Conservation (phyloP, 2,113 vertebrate genomes). For the Oceanites oceanicus region DNA sequence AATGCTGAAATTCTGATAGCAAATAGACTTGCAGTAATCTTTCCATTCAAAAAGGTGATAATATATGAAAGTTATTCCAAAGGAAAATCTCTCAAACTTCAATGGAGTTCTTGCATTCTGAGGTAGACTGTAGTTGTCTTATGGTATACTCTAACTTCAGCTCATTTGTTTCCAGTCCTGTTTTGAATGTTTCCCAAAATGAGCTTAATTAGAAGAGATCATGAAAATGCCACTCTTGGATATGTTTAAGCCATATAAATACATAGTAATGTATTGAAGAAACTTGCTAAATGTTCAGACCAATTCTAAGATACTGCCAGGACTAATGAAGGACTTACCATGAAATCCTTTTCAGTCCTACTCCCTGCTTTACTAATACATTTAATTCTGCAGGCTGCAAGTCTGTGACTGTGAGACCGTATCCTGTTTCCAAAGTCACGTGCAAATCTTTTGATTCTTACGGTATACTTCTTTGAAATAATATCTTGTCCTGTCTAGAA, state of each 20-base stretch:
- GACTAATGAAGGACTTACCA: not conserved
- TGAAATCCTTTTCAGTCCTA: not conserved
- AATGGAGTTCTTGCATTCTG: not conserved
- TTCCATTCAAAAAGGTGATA: not conserved
- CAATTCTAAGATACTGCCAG: not conserved
- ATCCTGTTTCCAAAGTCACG: not conserved
- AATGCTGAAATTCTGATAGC: not conserved
- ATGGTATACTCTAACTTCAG: not conserved
- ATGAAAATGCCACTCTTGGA: not conserved
- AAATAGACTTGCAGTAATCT: not conserved
- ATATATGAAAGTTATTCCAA: not conserved
- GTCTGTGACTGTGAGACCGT: not conserved
- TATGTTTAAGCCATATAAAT: not conserved
- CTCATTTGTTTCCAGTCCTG: not conserved
- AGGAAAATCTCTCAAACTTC: not conserved
- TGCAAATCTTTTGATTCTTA: not conserved
- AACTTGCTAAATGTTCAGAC: not conserved
- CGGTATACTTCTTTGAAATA: not conserved
- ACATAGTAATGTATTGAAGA: not conserved
- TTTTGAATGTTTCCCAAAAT: not conserved
- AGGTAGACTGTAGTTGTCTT: not conserved
- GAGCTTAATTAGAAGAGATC: not conserved
- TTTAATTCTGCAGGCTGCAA: not conserved
- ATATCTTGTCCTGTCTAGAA: not conserved
- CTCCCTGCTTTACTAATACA: not conserved